phyloP scores from a whole-genome alignment of 1,140 invertebrate species.

The Cheumatopsyche charites region DNA sequence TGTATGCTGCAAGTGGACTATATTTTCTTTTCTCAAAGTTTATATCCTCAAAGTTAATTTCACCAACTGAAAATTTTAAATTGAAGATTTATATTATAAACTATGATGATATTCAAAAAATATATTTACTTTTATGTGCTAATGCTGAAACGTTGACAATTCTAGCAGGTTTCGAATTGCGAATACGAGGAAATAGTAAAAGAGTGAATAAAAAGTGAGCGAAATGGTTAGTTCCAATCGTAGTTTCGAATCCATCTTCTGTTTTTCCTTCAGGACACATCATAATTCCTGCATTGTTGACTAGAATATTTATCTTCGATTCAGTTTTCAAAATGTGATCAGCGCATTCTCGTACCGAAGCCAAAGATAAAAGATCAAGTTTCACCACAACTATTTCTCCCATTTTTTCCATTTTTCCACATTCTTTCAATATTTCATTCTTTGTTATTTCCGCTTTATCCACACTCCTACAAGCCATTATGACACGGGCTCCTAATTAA shows the following conservation, averaged over 20 bases:
- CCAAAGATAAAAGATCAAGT: slow-evolving; percentile 74
- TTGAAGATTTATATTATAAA: no score
- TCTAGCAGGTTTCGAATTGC: slow-evolving; percentile 65
- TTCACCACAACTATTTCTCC: slow-evolving; percentile 66
- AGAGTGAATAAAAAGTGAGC: slow-evolving; percentile 87
- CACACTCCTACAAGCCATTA: slow-evolving; percentile 76
- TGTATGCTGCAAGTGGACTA: slow-evolving; percentile 65
- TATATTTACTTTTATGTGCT: slow-evolving; percentile 59
- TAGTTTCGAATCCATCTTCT: slow-evolving; percentile 82
- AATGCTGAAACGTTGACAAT: slow-evolving; percentile 63
- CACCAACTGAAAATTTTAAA: slow-evolving; percentile 57
- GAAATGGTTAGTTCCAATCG: slow-evolving; percentile 82
- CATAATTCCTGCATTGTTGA: slow-evolving; percentile 86
- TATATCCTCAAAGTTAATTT: slow-evolving; percentile 73
- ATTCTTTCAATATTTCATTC: slow-evolving; percentile 58
- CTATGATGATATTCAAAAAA: no score
- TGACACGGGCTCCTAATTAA: slow-evolving; percentile 73
- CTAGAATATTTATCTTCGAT: slow-evolving; percentile 71
- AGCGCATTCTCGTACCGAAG: slow-evolving; percentile 75
- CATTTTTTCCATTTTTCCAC: slow-evolving; percentile 56
- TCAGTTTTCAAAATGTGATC: slow-evolving; percentile 65
- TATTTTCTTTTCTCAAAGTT: slow-evolving; percentile 69
- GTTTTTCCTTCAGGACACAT: slow-evolving; percentile 70
- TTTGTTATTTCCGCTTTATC: slow-evolving; percentile 62
- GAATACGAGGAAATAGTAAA: slow-evolving; percentile 73